These are phyloP conservation scores for Lamellibrachia satsuma DNA, from an alignment of 2,888 invertebrate genomes.

Conservation along the genomic window DNA sequence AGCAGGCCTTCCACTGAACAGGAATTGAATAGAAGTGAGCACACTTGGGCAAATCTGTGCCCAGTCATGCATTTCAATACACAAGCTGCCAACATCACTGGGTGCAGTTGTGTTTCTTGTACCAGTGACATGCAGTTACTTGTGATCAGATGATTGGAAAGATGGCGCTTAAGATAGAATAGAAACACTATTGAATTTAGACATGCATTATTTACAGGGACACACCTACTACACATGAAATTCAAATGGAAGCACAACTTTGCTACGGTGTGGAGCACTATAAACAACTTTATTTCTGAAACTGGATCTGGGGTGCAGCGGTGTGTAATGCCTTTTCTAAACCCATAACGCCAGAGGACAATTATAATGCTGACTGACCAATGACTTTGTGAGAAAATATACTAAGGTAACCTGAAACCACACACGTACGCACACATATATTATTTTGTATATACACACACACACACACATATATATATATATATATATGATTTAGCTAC, in stretches of 20 bases:
- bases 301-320: not conserved
- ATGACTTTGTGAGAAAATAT: not conserved
- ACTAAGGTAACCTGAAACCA: not conserved
- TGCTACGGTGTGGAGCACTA: not conserved
- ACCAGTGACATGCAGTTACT: not conserved
- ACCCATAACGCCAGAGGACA: not conserved
- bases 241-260: not conserved
- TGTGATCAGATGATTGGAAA: slow-evolving; percentile 17
- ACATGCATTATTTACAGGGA: not conserved
- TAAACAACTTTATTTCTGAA: not conserved
- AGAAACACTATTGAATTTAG: not conserved
- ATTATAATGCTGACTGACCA: not conserved
- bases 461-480: too few relatives aligned
- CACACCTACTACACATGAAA: not conserved
- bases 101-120: not conserved
- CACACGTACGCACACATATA: too few relatives aligned
- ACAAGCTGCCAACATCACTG: not conserved
- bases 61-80: not conserved
- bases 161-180: not conserved
- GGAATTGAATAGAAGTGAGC: not conserved
- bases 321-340: not conserved
- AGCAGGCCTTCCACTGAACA: not conserved
- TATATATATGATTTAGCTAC: too few relatives aligned
- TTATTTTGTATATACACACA: too few relatives aligned
- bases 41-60: not conserved